These are phyloP conservation scores for Octodonta nipae DNA, from an alignment of 2,888 invertebrate species.

Conservation along the genomic window DNA sequence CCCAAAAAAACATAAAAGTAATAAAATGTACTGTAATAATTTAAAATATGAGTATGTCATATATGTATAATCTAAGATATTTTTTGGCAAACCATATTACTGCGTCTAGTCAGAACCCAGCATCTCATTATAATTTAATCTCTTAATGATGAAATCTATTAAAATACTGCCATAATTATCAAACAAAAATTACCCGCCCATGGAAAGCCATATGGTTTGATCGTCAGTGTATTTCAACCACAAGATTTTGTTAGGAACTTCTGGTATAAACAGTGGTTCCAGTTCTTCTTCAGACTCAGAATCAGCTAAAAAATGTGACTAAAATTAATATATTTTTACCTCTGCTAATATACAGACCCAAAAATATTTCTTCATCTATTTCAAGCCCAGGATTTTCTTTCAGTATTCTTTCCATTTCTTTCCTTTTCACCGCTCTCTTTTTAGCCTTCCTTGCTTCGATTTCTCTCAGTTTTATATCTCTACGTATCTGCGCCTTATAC, in stretches of 20 bases:
- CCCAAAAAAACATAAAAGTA: too few relatives aligned
- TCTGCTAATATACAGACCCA: too few relatives aligned
- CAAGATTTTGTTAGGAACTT: constrained; percentile 43
- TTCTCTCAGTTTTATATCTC: constrained; percentile 45
- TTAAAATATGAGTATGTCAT: too few relatives aligned
- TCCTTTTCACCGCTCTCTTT: constrained; percentile 40
- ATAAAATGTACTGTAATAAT: too few relatives aligned
- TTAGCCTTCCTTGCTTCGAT: constrained; percentile 40
- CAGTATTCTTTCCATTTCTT: constrained; percentile 45
- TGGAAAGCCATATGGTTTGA: constrained; percentile 46
- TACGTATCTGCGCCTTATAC: constrained; percentile 45
- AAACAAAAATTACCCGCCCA: constrained; percentile 41
- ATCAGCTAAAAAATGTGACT: constrained; percentile 38
- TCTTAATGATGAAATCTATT: neutral
- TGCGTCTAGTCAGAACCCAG: too few relatives aligned
- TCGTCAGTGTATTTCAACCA: constrained; percentile 42
- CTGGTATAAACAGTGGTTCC: constrained; percentile 42
- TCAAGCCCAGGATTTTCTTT: constrained; percentile 45
- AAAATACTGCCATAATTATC: constrained; percentile 3
- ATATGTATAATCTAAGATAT: neutral
- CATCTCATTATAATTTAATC: too few relatives aligned
- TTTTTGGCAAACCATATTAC: neutral
- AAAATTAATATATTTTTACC: constrained; percentile 34
- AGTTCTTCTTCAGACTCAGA: constrained; percentile 44
- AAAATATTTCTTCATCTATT: constrained; percentile 45